Evolutionary conservation across 2,888 invertebrate genomes (phyloP).

Genomic region (Arge pagana): DNA sequence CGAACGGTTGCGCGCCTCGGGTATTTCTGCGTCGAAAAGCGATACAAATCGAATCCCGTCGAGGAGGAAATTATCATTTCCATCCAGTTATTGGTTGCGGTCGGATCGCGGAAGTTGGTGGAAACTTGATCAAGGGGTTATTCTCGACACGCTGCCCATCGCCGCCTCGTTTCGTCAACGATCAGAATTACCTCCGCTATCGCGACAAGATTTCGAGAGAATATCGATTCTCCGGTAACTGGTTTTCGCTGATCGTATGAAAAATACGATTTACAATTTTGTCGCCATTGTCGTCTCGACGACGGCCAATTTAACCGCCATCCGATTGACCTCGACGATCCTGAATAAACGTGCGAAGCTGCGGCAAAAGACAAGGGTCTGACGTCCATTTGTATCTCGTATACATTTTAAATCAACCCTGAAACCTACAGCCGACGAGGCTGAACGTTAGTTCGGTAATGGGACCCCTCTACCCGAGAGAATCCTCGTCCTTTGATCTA

Average conservation of each 20-base stretch:
- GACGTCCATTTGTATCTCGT: constrained; percentile 6
- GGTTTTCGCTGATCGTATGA: too few relatives aligned
- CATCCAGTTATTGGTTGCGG: constrained; percentile 20
- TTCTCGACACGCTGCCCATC: too few relatives aligned
- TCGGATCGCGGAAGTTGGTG: constrained; percentile 14
- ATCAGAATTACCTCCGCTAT: too few relatives aligned
- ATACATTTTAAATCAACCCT: constrained; percentile 19
- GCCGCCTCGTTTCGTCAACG: too few relatives aligned
- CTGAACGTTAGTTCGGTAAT: constrained; percentile 10
- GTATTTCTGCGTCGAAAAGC: constrained; percentile 4
- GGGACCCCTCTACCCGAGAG: not conserved
- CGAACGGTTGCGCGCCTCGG: not conserved
- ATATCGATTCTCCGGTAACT: too few relatives aligned
- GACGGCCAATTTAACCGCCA: constrained; percentile 18
- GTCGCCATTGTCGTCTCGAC: too few relatives aligned
- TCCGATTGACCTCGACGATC: constrained; percentile 18
- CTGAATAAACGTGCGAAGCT: constrained; percentile 5
- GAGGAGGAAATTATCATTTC: constrained; percentile 20
- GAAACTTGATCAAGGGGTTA: constrained; percentile 8
- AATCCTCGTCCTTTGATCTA: constrained; percentile 3
- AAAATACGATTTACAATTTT: too few relatives aligned
- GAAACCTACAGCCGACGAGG: constrained; percentile 3
- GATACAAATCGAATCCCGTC: constrained; percentile 21
- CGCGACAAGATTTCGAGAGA: too few relatives aligned
- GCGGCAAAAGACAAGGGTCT: constrained; percentile 18